phyloP scores from a whole-genome alignment of 2,888 invertebrate species.

The Allophyes oxyacanthae region DNA sequence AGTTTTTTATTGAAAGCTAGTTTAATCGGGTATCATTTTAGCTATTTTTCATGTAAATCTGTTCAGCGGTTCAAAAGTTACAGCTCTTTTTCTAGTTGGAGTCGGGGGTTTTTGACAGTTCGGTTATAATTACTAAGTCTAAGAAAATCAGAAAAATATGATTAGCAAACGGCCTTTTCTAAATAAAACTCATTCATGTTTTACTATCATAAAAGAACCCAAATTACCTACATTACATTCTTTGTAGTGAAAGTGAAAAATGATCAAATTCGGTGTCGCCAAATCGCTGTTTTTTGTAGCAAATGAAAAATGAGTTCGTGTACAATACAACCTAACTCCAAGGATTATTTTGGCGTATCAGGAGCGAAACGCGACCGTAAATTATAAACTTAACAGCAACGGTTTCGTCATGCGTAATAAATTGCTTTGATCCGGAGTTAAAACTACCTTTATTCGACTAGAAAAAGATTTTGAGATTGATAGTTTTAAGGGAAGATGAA shows the following conservation, averaged over 20 bases:
- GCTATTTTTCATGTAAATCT: too few species aligned
- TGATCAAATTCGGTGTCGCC: neutral
- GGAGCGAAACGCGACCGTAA: conserved; percentile 25
- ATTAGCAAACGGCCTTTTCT: too few species aligned
- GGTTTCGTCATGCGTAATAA: conserved; percentile 2
- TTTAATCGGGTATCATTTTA: too few species aligned
- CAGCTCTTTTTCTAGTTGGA: too few species aligned
- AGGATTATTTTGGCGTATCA: neutral
- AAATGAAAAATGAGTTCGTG: conserved; percentile 31
- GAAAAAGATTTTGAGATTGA: conserved; percentile 27
- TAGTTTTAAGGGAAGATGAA: neutral
- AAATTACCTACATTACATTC: too few species aligned
- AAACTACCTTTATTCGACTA: conserved; percentile 1
- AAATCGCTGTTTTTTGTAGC: conserved; percentile 9
- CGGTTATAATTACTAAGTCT: too few species aligned
- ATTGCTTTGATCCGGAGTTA: neutral
- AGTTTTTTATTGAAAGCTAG: too few species aligned
- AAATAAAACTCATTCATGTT: too few species aligned
- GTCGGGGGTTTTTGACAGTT: too few species aligned
- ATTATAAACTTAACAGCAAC: conserved; percentile 32
- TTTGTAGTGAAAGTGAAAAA: conserved; percentile 2
- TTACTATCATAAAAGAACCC: too few species aligned
- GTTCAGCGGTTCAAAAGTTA: too few species aligned
- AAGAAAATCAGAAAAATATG: too few species aligned
- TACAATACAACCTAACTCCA: conserved; percentile 3